Percentiles rank a stretch among this genome's conserved stretches.
Conservation (phyloP, 2,888 invertebrate species). For the Muscina levida region DNA sequence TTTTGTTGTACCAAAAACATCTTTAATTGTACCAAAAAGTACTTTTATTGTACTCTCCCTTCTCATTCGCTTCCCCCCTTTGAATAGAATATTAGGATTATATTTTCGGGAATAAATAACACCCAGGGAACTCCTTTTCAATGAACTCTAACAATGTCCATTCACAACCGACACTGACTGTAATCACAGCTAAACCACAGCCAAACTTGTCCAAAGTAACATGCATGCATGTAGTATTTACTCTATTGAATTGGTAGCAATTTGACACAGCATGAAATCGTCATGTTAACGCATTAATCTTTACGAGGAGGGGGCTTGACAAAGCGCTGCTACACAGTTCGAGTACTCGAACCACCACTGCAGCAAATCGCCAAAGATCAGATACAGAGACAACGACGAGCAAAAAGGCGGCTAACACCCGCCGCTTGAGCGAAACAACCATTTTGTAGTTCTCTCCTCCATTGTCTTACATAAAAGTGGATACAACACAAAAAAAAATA, state of each 20-base stretch:
- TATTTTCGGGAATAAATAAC: too few relatives aligned
- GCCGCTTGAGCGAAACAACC: constrained; percentile 18
- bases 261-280: constrained; percentile 64
- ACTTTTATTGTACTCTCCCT: too few relatives aligned
- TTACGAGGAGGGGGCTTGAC: constrained; percentile 51
- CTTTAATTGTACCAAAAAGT: too few relatives aligned
- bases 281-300: constrained; percentile 73
- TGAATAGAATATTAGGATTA: too few relatives aligned
- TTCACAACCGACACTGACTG: constrained; percentile 45
- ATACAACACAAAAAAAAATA: not conserved
- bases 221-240: constrained; percentile 31
- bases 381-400: constrained; percentile 1
- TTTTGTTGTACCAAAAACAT: too few relatives aligned
- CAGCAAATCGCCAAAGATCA: not conserved
- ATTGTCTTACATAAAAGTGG: constrained; percentile 2
- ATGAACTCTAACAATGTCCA: constrained; percentile 1
- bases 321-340: constrained; percentile 1
- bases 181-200: too few relatives aligned
- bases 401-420: constrained; percentile 52
- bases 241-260: constrained; percentile 51
- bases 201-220: too few relatives aligned
- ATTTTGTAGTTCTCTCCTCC: constrained; percentile 46
- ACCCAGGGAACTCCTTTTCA: too few relatives aligned
- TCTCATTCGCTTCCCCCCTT: too few relatives aligned
- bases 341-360: not conserved